Conservation (phyloP, 2,888 invertebrate species). For the Rhagonycha lutea region DNA sequence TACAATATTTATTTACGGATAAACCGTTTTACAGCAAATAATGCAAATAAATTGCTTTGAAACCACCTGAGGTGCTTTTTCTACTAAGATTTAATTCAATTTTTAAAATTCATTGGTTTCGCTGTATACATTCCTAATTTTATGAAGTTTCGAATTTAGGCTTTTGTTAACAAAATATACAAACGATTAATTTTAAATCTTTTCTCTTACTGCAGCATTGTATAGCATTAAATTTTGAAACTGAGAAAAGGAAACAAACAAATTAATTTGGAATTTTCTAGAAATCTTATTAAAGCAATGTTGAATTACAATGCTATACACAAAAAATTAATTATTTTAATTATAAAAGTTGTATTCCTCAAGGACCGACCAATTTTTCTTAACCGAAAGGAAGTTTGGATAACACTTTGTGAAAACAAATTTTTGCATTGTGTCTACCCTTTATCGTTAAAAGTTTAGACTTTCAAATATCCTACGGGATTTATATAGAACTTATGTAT, state of each 20-base stretch:
- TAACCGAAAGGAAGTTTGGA: background rate
- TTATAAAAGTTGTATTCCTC: background rate
- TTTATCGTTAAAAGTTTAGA: constrained; percentile 15
- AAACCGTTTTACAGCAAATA: too few species aligned
- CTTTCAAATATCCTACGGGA: constrained; percentile 1
- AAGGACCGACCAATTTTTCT: background rate
- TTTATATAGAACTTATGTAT: constrained; percentile 11
- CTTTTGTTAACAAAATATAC: background rate
- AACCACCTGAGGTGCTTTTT: background rate
- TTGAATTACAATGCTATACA: background rate
- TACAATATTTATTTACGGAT: too few species aligned
- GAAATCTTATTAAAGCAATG: background rate
- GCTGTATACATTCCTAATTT: background rate
- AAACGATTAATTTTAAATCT: background rate
- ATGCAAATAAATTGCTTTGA: background rate
- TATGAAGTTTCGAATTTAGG: background rate
- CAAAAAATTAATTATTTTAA: background rate
- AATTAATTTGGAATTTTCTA: background rate
- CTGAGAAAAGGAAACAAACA: background rate
- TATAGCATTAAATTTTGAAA: background rate
- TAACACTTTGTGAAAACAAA: constrained; percentile 8
- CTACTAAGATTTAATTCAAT: background rate
- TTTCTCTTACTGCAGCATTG: background rate
- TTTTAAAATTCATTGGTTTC: background rate
- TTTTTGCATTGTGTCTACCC: background rate